Evolutionary conservation across 2,888 invertebrate species (phyloP), one percentile per base, ranked within the genome.

Genomic region (Hydriomena furcata): DNA sequence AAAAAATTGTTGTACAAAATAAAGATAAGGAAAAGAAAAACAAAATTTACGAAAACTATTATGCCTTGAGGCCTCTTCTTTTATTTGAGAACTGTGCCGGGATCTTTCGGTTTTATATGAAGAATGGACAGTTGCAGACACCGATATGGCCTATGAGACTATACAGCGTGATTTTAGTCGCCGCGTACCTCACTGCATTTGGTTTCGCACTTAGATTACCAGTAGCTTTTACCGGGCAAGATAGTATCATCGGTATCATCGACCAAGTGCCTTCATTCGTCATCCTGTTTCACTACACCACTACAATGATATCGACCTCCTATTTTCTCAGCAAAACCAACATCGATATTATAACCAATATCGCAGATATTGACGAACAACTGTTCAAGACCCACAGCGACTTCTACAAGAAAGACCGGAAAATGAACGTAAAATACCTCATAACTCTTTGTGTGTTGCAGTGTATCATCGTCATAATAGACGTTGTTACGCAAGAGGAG

Each of bases 41-140:
- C 2, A 36, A 36, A 30, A 21, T 41, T 10, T 12, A 8, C 2
- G 8, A 41, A 7, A 41, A 41, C 17, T 46, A 31, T 13, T 20
- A 25, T 8, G 45, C 51, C 4, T 7, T 51, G 8, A 21, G 5
- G n/a, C 40, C 51, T 20, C 1, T 41, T 13, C n/a, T 45, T 31
- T 25, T 27, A 13, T 7, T 45, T 7, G 51, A 51, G 21, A 31
- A 46, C 12, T 46, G 40, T 17, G 10, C 23, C 2, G 83, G 82
- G 17, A 73, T 82, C 58, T 73, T 72, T 28, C 59, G 81, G 59
- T 76, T 75, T 41, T 61, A 63, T 23, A 28, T 63, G 6, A 55
- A 50, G 1, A 56, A 70, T 10, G 67, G 65, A 20, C 51, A 63
- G 11, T 20, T 78, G n/a, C 21, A 58, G 1, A 50, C 62, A 1